Evolutionary conservation across 2,888 invertebrate species (phyloP), one percentile per base, ranked within the genome.

Genomic region (Drosophila ochracea): DNA sequence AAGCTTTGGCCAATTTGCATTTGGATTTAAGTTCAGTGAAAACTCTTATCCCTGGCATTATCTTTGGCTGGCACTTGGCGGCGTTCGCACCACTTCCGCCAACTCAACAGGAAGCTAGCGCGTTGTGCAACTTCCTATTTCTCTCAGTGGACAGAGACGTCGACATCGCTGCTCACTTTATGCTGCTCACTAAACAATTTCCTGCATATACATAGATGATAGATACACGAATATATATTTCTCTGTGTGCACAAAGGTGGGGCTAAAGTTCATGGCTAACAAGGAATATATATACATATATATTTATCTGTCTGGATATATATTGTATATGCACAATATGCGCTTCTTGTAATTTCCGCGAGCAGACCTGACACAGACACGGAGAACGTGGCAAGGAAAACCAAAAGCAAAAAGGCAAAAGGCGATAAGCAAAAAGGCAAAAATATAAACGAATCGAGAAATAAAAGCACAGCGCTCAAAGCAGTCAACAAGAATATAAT

Each of bases 161-260:
- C 28, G 53, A 64, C 41, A 67, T 67, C 52, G 58, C 58, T 63
- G 70, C 61, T 71, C 69, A 67, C 59, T 82, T 82, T 84, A 84
- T 77, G 86, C 69, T 64, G 76, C 84, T 84, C 80, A 88, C 88
- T 90, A 90, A 90, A 88, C 87, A 88, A 88, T 88, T 88, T 88
- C 87, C 90, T 90, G 86, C 78, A 78, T 85, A 83, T 81, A 77
- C 76, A 67, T 62, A 66, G 52, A 75, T 64, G 47, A 68, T 54
- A 64, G 25, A 50, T 49, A 47, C 30, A 49, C 5, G 31, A 10
- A 49, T 52, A 57, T 41, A 41, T 43, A 61, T 58, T 72, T 25
- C 3, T 39, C 10, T 31, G 16, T 31, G 21, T 16, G 41, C 30
- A 47, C 16, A 53, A 31, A 70, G 43, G 33, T 64, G 39, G n/a